Base-by-base conservation (phyloP, 2,888 invertebrate genomes). In the Leucophenga montana region DNA sequence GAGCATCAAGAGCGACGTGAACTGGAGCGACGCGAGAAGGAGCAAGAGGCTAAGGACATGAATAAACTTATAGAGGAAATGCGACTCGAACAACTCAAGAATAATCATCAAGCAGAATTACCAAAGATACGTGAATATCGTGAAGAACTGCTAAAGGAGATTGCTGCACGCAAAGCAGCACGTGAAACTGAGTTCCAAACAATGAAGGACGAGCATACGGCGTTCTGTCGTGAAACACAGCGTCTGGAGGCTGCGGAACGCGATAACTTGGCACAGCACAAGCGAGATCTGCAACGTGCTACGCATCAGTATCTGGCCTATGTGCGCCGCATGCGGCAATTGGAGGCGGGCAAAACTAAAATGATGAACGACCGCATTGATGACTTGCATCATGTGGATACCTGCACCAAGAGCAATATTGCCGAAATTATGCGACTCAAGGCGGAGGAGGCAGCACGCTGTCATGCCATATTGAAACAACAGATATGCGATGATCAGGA, bases 401-500 rank as follows among this genome's bases (percentile, higher is more conserved):
- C 74, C 0, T 84, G 79, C 67, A 81, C 84, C 9, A 87, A 86
- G 72, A 71, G 65, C 2, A 84, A 78, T 46, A 75, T 85, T 4
- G 68, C 75, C 9, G 76, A 75, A 2, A 71, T 33, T 44, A 18
- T 75, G 0, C 71, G 80, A 1, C 50, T 75, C 3, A 88, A 86
- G 68, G 79, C 77, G 6, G 71, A 76, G 14, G 71, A 73, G 3
- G 85, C 86, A 0, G 83, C 82, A 0, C 73, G 75, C 8, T 80
- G 79, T 9, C 79, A 86, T 57, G 78, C 80, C 2, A 73, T 74
- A 3, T 71, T 87, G 22, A 75, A 79, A 5, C 71, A 79, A 5
- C 87, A 87, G 68, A 81, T 87, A 13, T 85, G 85, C 48, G 85
- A 86, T 39, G 79, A 87, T 57, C 73, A 78, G 13, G 81, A 85